Conservation (phyloP, 2,888 invertebrate species). For the Chloroclystis v-ata region DNA sequence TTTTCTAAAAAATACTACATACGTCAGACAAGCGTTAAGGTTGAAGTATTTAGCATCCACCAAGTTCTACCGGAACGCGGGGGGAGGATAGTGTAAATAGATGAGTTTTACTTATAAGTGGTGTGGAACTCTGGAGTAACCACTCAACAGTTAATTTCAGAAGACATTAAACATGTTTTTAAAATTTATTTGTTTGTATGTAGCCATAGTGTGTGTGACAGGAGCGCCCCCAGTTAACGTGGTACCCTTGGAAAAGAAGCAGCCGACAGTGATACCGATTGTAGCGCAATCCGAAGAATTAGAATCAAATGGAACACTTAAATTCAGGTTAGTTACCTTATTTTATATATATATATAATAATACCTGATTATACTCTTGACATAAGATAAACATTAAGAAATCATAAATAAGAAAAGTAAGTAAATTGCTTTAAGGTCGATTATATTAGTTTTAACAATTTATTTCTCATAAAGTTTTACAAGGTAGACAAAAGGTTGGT, state of each 20-base stretch:
- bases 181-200: conserved; percentile 46
- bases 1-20: conserved; percentile 64
- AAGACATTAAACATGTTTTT: conserved; percentile 56
- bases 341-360: no score
- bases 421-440: no score
- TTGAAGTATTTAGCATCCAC: conserved; percentile 74
- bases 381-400: no score
- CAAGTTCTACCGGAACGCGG: conserved; percentile 67
- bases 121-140: conserved; percentile 62
- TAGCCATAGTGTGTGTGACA: conserved; percentile 37
- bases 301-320: conserved; percentile 72
- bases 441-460: no score
- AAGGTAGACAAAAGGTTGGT: no score
- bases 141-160: conserved; percentile 61
- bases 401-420: no score
- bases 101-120: conserved; percentile 73
- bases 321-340: conserved; percentile 59
- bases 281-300: conserved; percentile 72
- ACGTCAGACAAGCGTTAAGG: conserved; percentile 69
- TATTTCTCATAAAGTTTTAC: no score
- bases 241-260: conserved; percentile 53
- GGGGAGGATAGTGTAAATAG: conserved; percentile 75
- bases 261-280: conserved; percentile 69
- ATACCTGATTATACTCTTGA: no score
- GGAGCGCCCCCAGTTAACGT: conserved; percentile 49